Percentiles rank a stretch among this genome's conserved stretches.
Conservation (phyloP, 2,888 invertebrate genomes). For the Sphecodes monilicornis region DNA sequence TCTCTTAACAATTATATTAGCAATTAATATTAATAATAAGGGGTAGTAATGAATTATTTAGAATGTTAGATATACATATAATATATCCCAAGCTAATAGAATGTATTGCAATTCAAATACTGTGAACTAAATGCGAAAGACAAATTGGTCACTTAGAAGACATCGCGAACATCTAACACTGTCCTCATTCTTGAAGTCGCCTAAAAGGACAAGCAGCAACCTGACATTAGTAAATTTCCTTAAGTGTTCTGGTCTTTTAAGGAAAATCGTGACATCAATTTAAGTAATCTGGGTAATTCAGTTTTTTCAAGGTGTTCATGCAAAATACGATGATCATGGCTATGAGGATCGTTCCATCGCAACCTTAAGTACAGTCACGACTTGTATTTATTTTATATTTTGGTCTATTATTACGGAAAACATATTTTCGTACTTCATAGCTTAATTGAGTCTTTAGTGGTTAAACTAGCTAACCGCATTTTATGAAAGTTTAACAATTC, state of each 20-base stretch:
- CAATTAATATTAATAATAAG: background rate
- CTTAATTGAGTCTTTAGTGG: constrained; percentile 28
- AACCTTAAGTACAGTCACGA: constrained; percentile 39
- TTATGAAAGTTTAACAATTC: constrained; percentile 4
- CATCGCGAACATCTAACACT: constrained; percentile 1
- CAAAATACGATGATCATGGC: constrained; percentile 35
- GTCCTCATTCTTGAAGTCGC: background rate
- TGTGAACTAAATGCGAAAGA: background rate
- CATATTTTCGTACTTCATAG: constrained; percentile 30
- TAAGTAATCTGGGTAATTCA: constrained; percentile 40
- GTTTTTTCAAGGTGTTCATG: constrained; percentile 19
- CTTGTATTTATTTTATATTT: constrained; percentile 32
- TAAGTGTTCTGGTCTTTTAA: constrained; percentile 27
- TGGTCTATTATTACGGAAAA: constrained; percentile 48
- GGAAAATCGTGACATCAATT: constrained; percentile 50
- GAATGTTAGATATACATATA: background rate
- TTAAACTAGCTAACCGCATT: background rate
- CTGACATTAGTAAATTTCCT: constrained; percentile 29
- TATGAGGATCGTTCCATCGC: constrained; percentile 20
- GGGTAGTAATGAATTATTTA: background rate
- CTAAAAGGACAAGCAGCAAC: constrained; percentile 8
- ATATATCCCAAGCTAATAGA: background rate
- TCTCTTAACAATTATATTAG: background rate
- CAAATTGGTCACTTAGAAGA: background rate
- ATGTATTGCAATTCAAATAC: background rate